Percentiles rank a stretch among this genome's conserved stretches.
These are phyloP conservation scores for Lissonota sp. DNA, from an alignment of 2,888 invertebrate genomes.

Conservation along the genomic window DNA sequence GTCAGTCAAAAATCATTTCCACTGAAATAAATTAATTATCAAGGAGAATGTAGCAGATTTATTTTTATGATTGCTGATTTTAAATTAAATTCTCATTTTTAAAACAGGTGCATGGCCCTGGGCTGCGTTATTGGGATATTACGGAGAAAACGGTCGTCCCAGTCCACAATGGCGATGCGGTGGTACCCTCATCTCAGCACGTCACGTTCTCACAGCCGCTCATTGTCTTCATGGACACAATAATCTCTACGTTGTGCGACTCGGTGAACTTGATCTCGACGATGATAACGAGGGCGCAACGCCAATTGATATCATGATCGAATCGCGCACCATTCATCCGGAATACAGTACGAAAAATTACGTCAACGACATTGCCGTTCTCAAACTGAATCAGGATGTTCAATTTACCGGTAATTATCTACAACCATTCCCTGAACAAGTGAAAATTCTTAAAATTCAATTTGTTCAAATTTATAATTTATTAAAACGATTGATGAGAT, in stretches of 20 bases:
- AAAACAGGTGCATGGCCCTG: conserved; percentile 88
- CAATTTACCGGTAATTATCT: conserved; percentile 85
- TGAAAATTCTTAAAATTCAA: too few relatives aligned
- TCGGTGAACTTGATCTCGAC: conserved; percentile 91
- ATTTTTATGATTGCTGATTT: too few relatives aligned
- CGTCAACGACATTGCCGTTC: conserved; percentile 92
- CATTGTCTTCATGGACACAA: conserved; percentile 89
- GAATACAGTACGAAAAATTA: conserved; percentile 87
- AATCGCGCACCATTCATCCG: conserved; percentile 88
- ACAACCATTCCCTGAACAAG: too few relatives aligned
- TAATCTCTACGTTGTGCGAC: conserved; percentile 88
- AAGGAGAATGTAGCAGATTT: too few relatives aligned
- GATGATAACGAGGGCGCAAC: conserved; percentile 88
- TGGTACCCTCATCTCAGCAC: conserved; percentile 88
- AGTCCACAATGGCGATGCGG: conserved; percentile 87
- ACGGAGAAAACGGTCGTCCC: conserved; percentile 82
- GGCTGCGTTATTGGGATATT: conserved; percentile 91
- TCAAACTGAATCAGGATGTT: conserved; percentile 87
- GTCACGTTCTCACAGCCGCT: conserved; percentile 91
- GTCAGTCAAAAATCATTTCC: too few relatives aligned
- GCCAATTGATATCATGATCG: conserved; percentile 87
- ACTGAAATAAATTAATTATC: too few relatives aligned
- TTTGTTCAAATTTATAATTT: too few relatives aligned
- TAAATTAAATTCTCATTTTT: too few relatives aligned
- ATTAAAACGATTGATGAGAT: too few relatives aligned